Evolutionary conservation across 2,113 vertebrate genomes (phyloP).

Genomic region (Abramis brama): DNA sequence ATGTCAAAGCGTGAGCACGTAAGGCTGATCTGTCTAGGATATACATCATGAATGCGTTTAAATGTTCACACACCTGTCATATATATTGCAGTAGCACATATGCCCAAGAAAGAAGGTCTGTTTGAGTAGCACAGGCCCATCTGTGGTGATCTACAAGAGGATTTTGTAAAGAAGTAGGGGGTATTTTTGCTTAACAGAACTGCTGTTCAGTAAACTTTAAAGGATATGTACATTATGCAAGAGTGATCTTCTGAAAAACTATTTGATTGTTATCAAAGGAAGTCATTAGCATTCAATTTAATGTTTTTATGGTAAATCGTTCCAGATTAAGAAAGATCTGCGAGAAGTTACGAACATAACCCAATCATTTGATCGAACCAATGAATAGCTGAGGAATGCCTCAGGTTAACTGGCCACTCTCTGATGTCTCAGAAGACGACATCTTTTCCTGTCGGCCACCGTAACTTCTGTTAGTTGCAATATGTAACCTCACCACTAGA

Average conservation of each 20-base stretch:
- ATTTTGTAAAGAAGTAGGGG: neutral
- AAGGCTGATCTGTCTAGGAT: neutral
- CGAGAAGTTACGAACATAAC: neutral
- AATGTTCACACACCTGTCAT: neutral
- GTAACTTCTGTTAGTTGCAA: no score
- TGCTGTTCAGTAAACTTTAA: neutral
- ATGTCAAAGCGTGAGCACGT: neutral
- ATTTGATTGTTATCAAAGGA: neutral
- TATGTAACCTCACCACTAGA: no score
- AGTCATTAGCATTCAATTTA: neutral
- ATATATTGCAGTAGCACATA: neutral
- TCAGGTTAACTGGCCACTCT: neutral
- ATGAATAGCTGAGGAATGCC: neutral
- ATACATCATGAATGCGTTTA: constrained; percentile 1
- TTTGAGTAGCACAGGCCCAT: neutral
- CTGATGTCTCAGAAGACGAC: no score
- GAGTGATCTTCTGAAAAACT: neutral
- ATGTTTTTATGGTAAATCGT: neutral
- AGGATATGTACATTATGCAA: neutral
- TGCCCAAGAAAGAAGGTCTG: neutral
- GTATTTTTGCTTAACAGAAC: neutral
- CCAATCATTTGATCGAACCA: neutral
- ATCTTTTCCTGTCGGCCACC: no score
- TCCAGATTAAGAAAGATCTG: neutral
- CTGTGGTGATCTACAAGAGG: neutral